A percentile compares a stretch with the other conserved stretches of the same genome.
Conservation (phyloP, 2,113 vertebrate species). For the Sinocyclocheilus maitianheensis region DNA sequence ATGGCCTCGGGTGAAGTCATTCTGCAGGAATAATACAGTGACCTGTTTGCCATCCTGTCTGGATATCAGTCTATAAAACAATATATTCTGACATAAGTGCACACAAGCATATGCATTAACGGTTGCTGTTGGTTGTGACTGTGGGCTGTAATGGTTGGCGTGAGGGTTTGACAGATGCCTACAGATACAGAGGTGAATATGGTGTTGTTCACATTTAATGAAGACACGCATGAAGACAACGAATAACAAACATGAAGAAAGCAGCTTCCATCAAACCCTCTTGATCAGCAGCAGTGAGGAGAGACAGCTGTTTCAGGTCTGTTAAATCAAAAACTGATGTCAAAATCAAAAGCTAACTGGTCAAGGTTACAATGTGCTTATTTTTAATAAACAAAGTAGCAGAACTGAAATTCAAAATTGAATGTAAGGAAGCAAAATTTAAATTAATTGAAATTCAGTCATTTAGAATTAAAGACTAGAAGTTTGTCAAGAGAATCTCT, state of each 20-base stretch:
- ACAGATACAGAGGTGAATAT: not conserved
- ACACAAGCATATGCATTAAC: conserved; percentile 33
- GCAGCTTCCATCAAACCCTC: not conserved
- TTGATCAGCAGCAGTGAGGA: not conserved
- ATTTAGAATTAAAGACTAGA: not conserved
- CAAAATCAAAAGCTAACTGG: not conserved
- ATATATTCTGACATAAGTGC: conserved; percentile 33
- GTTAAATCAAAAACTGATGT: not conserved
- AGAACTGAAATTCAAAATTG: not conserved
- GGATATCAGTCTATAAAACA: not conserved
- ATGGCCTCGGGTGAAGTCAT: conserved; percentile 29
- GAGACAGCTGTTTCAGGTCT: not conserved
- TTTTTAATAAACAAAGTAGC: too few species aligned
- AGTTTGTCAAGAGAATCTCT: not conserved
- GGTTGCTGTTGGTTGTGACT: conserved; percentile 23
- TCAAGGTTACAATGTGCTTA: not conserved
- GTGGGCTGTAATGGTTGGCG: not conserved
- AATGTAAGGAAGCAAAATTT: not conserved
- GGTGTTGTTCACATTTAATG: not conserved
- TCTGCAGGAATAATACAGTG: conserved; percentile 38
- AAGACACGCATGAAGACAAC: not conserved
- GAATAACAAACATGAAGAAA: not conserved
- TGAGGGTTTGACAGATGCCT: not conserved
- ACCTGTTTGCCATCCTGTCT: conserved; percentile 5
- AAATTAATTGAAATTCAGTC: not conserved